Conservation (phyloP, 2,797 vertebrate genomes). For the Steatocranus sp. region DNA sequence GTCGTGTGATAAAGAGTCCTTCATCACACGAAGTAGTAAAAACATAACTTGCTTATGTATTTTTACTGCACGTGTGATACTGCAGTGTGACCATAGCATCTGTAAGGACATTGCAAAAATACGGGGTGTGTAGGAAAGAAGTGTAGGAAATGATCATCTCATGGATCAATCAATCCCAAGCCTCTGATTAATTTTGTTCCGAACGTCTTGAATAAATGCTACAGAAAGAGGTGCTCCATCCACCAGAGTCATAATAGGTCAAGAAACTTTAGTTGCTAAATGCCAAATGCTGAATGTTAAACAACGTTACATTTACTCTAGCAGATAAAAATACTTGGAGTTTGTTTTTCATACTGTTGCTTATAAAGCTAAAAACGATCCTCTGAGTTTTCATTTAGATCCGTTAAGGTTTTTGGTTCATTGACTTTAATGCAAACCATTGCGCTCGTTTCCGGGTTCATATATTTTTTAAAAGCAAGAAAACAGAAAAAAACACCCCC, state of each 20-base stretch:
- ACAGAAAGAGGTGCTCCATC: fast-evolving
- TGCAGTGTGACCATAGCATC: not conserved
- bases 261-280: not conserved
- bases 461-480: not conserved
- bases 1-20: not conserved
- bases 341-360: not conserved
- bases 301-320: not conserved
- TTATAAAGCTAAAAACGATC: not conserved
- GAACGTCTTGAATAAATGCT: fast-evolving
- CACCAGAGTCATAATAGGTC: not conserved
- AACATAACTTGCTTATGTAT: not conserved
- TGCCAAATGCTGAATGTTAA: not conserved
- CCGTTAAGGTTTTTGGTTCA: not conserved
- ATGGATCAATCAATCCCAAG: not conserved
- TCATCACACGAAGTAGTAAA: not conserved
- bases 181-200: not conserved
- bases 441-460: not conserved
- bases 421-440: not conserved
- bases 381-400: not conserved
- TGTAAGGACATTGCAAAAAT: not conserved
- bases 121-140: not conserved
- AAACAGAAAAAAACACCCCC: not conserved
- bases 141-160: not conserved
- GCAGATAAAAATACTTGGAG: not conserved
- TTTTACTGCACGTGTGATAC: not conserved